Evolutionary conservation across 2,797 vertebrate genomes (phyloP), one percentile per base, ranked within the genome.

Genomic region (Aeoliscus strigatus): DNA sequence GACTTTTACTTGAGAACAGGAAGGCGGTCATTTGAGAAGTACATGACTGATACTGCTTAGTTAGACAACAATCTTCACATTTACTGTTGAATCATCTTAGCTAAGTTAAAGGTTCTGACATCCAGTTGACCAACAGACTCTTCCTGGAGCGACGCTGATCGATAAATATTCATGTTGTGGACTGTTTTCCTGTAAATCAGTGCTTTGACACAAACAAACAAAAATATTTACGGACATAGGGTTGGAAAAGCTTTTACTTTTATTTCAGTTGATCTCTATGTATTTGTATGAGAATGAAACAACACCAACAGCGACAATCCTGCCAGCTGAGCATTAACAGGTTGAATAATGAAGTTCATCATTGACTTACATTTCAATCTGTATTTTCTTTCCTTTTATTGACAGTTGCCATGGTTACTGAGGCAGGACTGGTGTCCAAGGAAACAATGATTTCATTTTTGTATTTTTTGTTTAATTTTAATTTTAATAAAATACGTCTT

Each of bases 391-490:
- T 39, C 23, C 27, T 25, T 59, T 63, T 74, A 68, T 76, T 76
- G 63, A 66, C 57, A 54, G 75, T 78, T 84, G 50, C 70, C 34
- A 79, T 64, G 38, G 73, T 79, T 75, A 81, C 78, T n/a, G 48
- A 77, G 51, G 58, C 51, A 55, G 28, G 50, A 29, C 41, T 56
- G 60, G 67, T 81, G 70, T 74, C 71, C 72, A 46, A 63, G 74
- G 69, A 73, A 68, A 78, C 59, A 1, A 51, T 40, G 24, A 48
- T 53, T 74, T n/a, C n/a, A n/a, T n/a, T n/a, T n/a, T n/a, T n/a
- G n/a, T n/a, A n/a, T n/a, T n/a, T n/a, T n/a, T n/a, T n/a, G n/a
- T n/a, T n/a, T n/a, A n/a, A n/a, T n/a, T n/a, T n/a, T n/a, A n/a
- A n/a, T 70, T 69, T 13, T 51, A 49, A 62, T 44, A 61, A 23